phyloP scores from a whole-genome alignment of 2,113 vertebrate genomes.

The Silurus meridionalis region DNA sequence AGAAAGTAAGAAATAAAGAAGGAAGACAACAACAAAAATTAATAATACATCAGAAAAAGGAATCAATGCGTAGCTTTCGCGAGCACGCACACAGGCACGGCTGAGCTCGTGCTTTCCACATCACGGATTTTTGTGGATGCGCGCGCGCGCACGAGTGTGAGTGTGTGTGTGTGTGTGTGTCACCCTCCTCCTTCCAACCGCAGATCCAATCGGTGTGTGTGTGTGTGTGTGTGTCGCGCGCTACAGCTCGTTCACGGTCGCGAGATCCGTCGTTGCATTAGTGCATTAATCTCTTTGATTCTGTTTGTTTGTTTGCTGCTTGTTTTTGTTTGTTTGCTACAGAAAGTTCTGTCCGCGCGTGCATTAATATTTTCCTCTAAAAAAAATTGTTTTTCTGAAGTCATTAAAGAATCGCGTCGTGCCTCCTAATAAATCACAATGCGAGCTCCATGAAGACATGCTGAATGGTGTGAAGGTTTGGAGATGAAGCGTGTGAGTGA shows the following conservation, averaged over 20 bases:
- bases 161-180: neutral
- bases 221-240: neutral
- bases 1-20: neutral
- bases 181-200: neutral
- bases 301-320: neutral
- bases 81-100: neutral
- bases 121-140: neutral
- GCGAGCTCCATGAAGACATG: neutral
- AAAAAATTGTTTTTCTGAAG: neutral
- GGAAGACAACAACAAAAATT: neutral
- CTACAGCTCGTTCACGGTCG: neutral
- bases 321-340: too few species aligned
- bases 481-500: neutral
- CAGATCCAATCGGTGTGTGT: neutral
- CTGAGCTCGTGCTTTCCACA: constrained; percentile 16
- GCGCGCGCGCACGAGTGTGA: neutral
- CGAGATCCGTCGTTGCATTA: neutral
- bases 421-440: neutral
- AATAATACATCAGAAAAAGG: too few species aligned
- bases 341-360: neutral
- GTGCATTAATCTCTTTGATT: neutral
- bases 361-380: neutral
- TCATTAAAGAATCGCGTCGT: neutral
- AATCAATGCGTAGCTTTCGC: neutral
- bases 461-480: neutral